Conservation (phyloP, 1,140 invertebrate species). For the Heliothis subflexa region DNA sequence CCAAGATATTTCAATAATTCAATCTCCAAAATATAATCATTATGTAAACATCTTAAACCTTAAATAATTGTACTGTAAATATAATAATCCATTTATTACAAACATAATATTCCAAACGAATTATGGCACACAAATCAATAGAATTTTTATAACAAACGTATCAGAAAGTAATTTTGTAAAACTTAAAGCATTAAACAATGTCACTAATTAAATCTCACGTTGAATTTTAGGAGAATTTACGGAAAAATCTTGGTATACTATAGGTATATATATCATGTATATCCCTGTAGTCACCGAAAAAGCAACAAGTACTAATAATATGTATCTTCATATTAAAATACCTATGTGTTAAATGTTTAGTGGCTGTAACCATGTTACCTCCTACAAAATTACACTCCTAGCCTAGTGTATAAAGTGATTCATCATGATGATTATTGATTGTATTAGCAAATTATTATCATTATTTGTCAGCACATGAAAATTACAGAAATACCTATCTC, state of each 20-base stretch:
- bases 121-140: constrained; percentile 18
- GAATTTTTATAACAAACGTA: not conserved
- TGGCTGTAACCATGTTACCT: constrained; percentile 12
- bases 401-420: not conserved
- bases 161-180: not conserved
- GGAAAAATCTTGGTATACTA: constrained; percentile 24
- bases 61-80: constrained; percentile 4
- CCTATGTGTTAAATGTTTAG: not conserved
- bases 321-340: not conserved
- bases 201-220: not conserved
- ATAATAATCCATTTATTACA: not conserved
- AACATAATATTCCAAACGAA: not conserved
- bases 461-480: not conserved
- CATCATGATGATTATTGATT: not conserved
- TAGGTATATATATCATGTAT: not conserved
- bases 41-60: not conserved
- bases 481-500: not conserved
- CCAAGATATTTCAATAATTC: constrained; percentile 32
- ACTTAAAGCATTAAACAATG: not conserved
- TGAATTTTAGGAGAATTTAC: constrained; percentile 7
- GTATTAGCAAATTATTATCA: not conserved
- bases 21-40: constrained; percentile 19
- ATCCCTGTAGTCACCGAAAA: constrained; percentile 8
- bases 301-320: not conserved
- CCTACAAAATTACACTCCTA: not conserved